Evolutionary conservation across 2,888 invertebrate genomes (phyloP), one percentile per base, ranked within the genome.

Genomic region (Dorcus parallelipipedus): DNA sequence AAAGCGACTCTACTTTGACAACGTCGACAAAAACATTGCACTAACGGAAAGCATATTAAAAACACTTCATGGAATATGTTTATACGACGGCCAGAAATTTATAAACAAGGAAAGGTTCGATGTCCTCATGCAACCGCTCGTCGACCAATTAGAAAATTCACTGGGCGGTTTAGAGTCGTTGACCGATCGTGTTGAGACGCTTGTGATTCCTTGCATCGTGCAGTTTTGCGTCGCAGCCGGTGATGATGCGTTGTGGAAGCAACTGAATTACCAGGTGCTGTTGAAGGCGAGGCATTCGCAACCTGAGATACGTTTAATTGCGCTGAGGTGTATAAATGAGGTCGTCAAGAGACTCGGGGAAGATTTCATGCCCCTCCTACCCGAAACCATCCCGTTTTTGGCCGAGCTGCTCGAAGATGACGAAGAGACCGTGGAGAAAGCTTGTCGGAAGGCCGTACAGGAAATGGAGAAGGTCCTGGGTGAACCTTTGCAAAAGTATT

Each of bases 401-500:
- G 93, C 95, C 0, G 97, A 97, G 74, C 81, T 97, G 10, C 82
- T 97, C 67, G 97, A 97, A 81, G 96, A 94, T 72, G 93, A 93
- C 64, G 90, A 91, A 64, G 87, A 89, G 63, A 83, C 82, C 38
- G 94, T 95, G 39, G 95, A 95, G 74, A 83, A 85, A 43, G 84
- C 85, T 45, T 91, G 93, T 2, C 90, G 91, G 69, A 85, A 84
- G 63, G 89, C 93, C 3, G 87, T 97, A 3, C 86, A 89, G 61
- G 90, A 93, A 67, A 82, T 97, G 66, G 96, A 97, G 74, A 85
- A 86, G 58, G 88, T 93, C 69, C 81, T 96, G 1, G 95, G 94
- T 3, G 95, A 97, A 80, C 91, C 95, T 0, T 80, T 97, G 38
- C 92, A 94, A 75, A 91, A 92, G 82, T 93, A 93, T 78, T 90